Base-by-base conservation (phyloP, 2,797 vertebrate species). In the Paguma larvata region DNA sequence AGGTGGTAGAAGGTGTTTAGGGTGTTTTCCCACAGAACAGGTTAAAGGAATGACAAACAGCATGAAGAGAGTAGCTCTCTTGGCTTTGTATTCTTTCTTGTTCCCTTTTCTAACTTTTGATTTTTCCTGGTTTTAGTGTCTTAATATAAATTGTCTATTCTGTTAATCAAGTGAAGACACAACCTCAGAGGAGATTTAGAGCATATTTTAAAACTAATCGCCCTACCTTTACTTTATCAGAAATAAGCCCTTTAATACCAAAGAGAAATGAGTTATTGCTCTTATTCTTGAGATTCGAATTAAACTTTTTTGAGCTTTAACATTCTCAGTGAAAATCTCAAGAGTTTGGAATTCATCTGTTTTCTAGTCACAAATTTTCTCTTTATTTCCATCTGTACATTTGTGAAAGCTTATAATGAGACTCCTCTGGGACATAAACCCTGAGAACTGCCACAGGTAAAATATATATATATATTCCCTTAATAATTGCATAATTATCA, bases 201-300 rank as follows among this genome's bases (percentile, higher is more conserved):
- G 25, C 44, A 65, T 82, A 77, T 83, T 79, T 85, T 38, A 59
- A 88, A 83, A 79, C 21, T 46, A 94, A 87, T 84, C 30, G 41
- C 27, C 6, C 25, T 91, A 30, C 11, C 12, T 93, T 92, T 91
- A 62, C 82, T 89, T 18, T 89, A 65, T 21, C 32, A 93, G 79
- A 82, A 91, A 95, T 79, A 96, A 94, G 21, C 44, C 34, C 41
- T 65, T 85, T 72, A 85, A 62, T 94, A 78, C 34, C 53, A 82
- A 59, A 91, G 25, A 53, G 48, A 86, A 96, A 91, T 94, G 41
- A 68, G 14, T 46, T 85, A 88, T 62, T 72, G 1, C 15, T 95
- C 15, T 34, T 85, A 6, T 94, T 63, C 46, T 91, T 93, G 34
- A 94, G 56, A 92, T 75, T 67, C 73, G 48, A 97, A 21, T 86